Evolutionary conservation across 2,888 invertebrate genomes (phyloP).

Genomic region (Punctoribates punctum): DNA sequence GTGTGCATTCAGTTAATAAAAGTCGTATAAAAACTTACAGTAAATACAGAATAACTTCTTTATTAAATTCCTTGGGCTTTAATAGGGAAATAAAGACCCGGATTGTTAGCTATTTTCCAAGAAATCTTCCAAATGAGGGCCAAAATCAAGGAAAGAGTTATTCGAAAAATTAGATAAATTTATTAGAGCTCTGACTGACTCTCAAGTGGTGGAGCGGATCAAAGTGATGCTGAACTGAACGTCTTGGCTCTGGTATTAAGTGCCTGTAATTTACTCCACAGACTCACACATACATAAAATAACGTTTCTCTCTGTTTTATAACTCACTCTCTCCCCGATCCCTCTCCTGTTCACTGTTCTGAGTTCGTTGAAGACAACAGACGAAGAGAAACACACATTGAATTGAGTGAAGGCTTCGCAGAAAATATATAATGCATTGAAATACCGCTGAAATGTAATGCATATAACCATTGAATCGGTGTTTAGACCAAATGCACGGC

Average conservation of each 20-base stretch:
- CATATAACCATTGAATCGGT: slow-evolving; percentile 3
- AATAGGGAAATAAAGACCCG: neutral
- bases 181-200: no score
- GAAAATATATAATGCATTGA: neutral
- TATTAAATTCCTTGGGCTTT: neutral
- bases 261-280: neutral
- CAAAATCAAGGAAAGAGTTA: neutral
- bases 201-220: no score
- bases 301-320: neutral
- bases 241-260: neutral
- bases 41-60: neutral
- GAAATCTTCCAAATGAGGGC: neutral
- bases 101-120: neutral
- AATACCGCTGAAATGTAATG: no score
- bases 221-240: neutral
- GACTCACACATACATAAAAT: neutral
- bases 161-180: no score
- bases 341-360: neutral
- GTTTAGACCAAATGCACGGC: neutral
- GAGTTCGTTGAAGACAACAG: no score
- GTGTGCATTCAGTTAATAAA: neutral
- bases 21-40: neutral
- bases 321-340: neutral
- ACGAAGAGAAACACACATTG: no score
- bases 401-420: neutral